These are phyloP conservation scores for Rutpela maculata DNA, from an alignment of 2,888 invertebrate species.

Conservation along the genomic window DNA sequence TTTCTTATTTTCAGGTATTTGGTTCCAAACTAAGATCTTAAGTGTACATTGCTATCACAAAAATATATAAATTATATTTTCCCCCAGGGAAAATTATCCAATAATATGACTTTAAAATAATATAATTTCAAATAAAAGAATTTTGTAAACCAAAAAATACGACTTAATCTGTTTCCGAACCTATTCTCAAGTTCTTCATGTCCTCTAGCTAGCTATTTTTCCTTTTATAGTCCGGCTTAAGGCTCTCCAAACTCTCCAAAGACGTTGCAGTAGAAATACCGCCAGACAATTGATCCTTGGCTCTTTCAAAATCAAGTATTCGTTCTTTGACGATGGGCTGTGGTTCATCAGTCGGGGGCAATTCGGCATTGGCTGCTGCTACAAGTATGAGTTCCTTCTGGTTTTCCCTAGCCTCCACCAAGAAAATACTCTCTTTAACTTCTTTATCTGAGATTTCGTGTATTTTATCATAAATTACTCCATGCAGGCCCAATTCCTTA, in stretches of 20 bases:
- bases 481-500: slow-evolving; percentile 93
- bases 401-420: slow-evolving; percentile 86
- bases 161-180: slow-evolving; percentile 14
- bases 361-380: slow-evolving; percentile 70
- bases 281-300: slow-evolving; percentile 69
- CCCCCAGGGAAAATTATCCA: not conserved
- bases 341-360: slow-evolving; percentile 54
- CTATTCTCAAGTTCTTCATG: slow-evolving; percentile 26
- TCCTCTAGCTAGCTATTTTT: slow-evolving; percentile 38
- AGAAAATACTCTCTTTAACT: slow-evolving; percentile 88
- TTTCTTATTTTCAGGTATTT: not conserved
- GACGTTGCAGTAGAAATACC: slow-evolving; percentile 77
- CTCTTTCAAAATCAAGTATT: slow-evolving; percentile 68
- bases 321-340: slow-evolving; percentile 58
- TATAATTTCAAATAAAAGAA: not conserved
- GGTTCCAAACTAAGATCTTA: not conserved
- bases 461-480: slow-evolving; percentile 97
- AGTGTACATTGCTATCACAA: not conserved
- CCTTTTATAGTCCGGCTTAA: slow-evolving; percentile 56
- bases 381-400: slow-evolving; percentile 79
- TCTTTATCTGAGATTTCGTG: slow-evolving; percentile 84
- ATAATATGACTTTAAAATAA: not conserved
- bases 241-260: slow-evolving; percentile 75
- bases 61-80: not conserved
- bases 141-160: slow-evolving; percentile 15